Conservation (phyloP, 1,140 invertebrate species). For the Lordiphosa stackelbergi region DNA sequence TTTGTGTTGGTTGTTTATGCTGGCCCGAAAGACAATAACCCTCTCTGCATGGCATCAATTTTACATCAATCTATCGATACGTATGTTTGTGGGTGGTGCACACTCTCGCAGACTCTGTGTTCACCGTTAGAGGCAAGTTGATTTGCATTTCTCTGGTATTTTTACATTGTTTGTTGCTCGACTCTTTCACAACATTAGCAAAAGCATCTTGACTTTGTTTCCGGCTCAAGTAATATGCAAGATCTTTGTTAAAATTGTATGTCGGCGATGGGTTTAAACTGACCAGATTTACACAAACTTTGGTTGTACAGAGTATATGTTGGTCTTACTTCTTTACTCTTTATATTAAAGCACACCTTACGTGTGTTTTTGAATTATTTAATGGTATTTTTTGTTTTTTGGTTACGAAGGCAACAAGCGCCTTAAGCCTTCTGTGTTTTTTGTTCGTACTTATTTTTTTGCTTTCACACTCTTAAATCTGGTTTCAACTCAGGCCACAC, state of each 20-base stretch:
- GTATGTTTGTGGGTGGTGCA: conserved; percentile 1
- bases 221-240: too few relatives aligned
- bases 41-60: conserved; percentile 67
- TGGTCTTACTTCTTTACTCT: too few relatives aligned
- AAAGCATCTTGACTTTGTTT: conserved; percentile 38
- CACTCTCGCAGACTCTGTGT: conserved; percentile 17
- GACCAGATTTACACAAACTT: too few relatives aligned
- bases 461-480: too few relatives aligned
- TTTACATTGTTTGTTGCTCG: conserved; percentile 40
- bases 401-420: too few relatives aligned
- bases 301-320: too few relatives aligned
- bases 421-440: too few relatives aligned
- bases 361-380: too few relatives aligned
- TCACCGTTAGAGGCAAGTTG: conserved; percentile 38
- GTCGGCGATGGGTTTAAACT: too few relatives aligned
- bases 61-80: conserved; percentile 69
- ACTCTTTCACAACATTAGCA: conserved; percentile 60
- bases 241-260: neutral
- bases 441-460: too few relatives aligned
- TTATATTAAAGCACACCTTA: too few relatives aligned
- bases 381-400: too few relatives aligned
- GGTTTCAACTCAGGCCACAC: neutral
- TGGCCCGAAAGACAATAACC: conserved; percentile 66
- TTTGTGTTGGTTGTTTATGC: conserved; percentile 57
- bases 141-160: conserved; percentile 62